Evolutionary conservation across 2,888 invertebrate genomes (phyloP), one percentile per base, ranked within the genome.

Genomic region (Schizaphis graminum): DNA sequence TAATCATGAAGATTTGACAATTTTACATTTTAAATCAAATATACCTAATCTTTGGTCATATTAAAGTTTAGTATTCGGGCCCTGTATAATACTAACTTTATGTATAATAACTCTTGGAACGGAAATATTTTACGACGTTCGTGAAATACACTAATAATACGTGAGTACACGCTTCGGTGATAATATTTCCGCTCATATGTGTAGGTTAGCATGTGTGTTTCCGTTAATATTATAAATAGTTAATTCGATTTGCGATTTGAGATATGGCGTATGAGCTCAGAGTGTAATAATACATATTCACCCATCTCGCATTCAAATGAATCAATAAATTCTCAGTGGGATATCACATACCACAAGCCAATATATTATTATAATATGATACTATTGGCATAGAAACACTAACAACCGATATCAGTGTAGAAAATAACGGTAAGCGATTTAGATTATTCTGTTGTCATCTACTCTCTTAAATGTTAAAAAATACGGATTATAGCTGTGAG

Each of bases 191-290:
- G 21, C 1, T 89, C 26, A 41, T 24, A 26, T 57, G 41, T n/a
- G 13, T 61, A 28, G 13, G 8, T 57, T 28, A 53, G 21, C 0
- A 5, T 21, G 28, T 16, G 11, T 21, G 35, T 88, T 61, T 28
- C n/a, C 89, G 67, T 90, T 77, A 77, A n/a, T 67, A 67, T 89
- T 89, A 47, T 89, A 61, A 89, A 89, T 85, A 85, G 84, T 91
- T 84, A 85, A 91, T 85, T 84, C 41, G 41, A 56, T 84, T 84
- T 85, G 16, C 0, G 91, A 26, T 16, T 56, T 41, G 21, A 24
- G 84, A 57, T 44, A 44, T 28, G 26, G 89, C 41, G 44, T 28
- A 35, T 13, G 3, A 28, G 13, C 7, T 57, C 57, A 41, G 77
- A 28, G 35, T 77, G 21, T 35, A 77, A 77, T 77, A 67, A 67